Conservation (phyloP, 53 echinoderm and acorn worm genomes). For the Glandiceps talaboti region DNA sequence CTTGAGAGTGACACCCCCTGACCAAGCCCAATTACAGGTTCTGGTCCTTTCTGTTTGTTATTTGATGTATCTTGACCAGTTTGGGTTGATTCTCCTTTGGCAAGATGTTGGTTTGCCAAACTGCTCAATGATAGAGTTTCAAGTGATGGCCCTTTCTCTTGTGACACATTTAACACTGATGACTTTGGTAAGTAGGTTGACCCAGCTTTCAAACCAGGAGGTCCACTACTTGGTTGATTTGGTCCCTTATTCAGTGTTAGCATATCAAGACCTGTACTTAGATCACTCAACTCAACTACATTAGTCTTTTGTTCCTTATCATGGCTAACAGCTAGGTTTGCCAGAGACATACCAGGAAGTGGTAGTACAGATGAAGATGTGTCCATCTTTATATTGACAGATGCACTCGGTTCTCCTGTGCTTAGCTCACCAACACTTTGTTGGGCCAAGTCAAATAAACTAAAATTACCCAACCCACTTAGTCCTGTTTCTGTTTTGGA, state of each 20-base stretch:
- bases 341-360: conserved; percentile 8
- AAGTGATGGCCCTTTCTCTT: no score
- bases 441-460: no score
- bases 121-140: background rate
- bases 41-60: no score
- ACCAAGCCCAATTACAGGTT: background rate
- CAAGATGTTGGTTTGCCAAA: background rate
- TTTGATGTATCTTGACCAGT: background rate
- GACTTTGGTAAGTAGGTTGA: no score
- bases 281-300: no score
- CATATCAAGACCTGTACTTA: background rate
- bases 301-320: no score
- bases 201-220: no score
- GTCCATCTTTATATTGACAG: conserved; percentile 16
- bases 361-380: conserved; percentile 9
- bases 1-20: background rate
- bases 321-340: conserved; percentile 16
- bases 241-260: background rate
- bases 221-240: background rate
- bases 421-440: conserved; percentile 1
- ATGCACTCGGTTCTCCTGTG: background rate
- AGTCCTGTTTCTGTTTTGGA: no score
- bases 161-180: no score
- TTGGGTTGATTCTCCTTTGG: background rate
- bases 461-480: no score